Evolutionary conservation across 2,113 vertebrate genomes (phyloP).

Genomic region (Megaceryle torquata): DNA sequence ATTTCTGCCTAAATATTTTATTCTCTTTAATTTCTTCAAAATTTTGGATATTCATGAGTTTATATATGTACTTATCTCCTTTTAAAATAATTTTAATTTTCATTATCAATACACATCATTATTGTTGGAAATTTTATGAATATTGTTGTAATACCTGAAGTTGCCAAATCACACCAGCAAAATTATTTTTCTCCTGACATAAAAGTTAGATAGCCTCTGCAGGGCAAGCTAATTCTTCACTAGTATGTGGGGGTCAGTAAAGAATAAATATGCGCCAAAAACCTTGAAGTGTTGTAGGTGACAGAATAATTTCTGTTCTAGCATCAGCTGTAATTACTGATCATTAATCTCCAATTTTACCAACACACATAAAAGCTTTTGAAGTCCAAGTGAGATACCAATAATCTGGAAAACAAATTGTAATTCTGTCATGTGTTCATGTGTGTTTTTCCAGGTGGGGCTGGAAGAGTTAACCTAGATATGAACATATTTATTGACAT

Average conservation of each 20-base stretch:
- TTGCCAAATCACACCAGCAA: neutral
- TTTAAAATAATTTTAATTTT: neutral
- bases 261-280: neutral
- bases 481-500: neutral
- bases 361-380: neutral
- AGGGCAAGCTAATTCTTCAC: neutral
- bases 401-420: neutral
- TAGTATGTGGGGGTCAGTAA: neutral
- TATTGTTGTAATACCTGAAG: neutral
- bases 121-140: neutral
- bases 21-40: neutral
- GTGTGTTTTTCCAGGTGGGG: neutral
- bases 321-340: neutral
- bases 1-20: neutral
- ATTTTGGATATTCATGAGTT: neutral
- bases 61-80: neutral
- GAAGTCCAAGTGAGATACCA: neutral
- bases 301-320: neutral
- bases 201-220: neutral
- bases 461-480: neutral
- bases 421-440: fast-evolving
- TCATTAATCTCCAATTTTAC: neutral
- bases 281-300: neutral
- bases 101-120: neutral
- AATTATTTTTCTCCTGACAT: neutral